A percentile compares a stretch with the other conserved stretches of the same genome.
Conservation (phyloP, 2,113 vertebrate species). For the Platanista minor region DNA sequence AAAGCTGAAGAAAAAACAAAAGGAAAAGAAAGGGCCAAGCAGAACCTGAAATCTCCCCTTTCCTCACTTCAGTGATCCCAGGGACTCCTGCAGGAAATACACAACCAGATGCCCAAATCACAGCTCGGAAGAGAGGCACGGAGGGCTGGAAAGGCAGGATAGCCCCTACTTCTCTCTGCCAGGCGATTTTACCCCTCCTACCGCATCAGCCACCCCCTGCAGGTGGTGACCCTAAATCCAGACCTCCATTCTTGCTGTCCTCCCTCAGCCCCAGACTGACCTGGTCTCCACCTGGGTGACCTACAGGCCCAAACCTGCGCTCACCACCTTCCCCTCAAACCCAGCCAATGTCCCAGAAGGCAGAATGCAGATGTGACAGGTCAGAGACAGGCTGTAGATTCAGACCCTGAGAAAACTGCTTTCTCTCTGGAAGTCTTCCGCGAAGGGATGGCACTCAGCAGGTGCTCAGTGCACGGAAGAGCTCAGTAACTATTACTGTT, state of each 20-base stretch:
- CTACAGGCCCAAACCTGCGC: background rate
- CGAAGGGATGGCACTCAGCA: background rate
- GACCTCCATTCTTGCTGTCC: background rate
- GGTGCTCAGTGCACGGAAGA: background rate
- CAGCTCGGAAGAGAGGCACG: accelerated
- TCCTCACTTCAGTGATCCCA: background rate
- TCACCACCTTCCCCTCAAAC: background rate
- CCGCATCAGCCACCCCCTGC: background rate
- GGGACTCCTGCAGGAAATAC: background rate
- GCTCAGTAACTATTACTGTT: background rate
- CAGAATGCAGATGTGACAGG: accelerated
- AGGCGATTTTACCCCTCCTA: background rate
- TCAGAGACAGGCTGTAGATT: background rate
- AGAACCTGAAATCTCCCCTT: background rate
- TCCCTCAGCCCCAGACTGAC: background rate
- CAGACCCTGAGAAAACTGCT: background rate
- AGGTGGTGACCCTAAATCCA: background rate
- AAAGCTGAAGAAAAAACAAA: background rate
- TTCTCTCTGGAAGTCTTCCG: background rate
- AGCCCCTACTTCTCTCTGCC: background rate
- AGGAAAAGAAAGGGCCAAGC: background rate
- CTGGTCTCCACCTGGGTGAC: background rate
- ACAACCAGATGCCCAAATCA: background rate
- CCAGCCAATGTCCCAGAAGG: background rate
- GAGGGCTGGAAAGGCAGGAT: background rate